Evolutionary conservation across 2,113 vertebrate genomes (phyloP).

Genomic region (Protobothrops flavoviridis): DNA sequence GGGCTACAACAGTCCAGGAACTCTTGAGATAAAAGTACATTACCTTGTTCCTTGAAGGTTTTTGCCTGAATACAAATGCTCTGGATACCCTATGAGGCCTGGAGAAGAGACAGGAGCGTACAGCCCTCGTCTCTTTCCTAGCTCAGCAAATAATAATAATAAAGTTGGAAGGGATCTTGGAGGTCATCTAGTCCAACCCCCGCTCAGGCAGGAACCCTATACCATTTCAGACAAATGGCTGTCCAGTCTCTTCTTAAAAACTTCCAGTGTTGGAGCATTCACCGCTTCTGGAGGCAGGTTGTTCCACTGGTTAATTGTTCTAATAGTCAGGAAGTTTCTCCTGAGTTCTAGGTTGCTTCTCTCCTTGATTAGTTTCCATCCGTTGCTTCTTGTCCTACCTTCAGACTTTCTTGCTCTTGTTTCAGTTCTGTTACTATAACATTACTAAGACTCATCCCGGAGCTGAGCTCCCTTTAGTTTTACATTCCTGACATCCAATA

Average conservation of each 20-base stretch:
- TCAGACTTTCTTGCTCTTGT: neutral
- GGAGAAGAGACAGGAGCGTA: neutral
- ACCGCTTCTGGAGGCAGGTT: no score
- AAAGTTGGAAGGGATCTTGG: no score
- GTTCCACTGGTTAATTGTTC: no score
- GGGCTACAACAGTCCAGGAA: neutral
- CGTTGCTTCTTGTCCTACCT: no score
- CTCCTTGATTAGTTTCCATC: no score
- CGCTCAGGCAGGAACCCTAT: no score
- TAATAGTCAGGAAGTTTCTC: no score
- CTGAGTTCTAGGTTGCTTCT: no score
- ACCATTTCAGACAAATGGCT: no score
- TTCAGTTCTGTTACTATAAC: neutral
- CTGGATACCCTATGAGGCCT: neutral
- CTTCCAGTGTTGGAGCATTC: no score
- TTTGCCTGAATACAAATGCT: neutral
- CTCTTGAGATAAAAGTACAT: neutral
- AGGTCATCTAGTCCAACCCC: no score
- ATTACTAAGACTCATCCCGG: neutral
- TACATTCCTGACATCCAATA: constrained; percentile 36
- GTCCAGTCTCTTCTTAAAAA: no score
- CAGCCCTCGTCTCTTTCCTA: neutral
- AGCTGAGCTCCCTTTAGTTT: neutral
- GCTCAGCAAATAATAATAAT: neutral
- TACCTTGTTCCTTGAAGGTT: neutral